Evolutionary conservation across 1,140 invertebrate genomes (phyloP), one percentile per base, ranked within the genome.

Genomic region (Euschistus heros): DNA sequence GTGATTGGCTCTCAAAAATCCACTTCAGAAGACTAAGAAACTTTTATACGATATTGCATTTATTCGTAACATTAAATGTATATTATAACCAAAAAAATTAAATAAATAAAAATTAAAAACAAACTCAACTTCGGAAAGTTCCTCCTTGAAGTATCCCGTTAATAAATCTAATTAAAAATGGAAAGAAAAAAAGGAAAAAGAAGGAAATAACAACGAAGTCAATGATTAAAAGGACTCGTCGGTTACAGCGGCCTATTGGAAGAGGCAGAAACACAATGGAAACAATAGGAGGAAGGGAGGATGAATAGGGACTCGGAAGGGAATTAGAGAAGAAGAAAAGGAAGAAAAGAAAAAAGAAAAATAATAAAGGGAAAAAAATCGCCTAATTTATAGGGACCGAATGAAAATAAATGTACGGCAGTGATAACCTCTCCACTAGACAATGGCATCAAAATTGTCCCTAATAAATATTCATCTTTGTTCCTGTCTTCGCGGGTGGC

Each of bases 161-260:
- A 50, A 50, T 50, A 50, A 50, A 50, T 50, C 47, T 50, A 50
- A 50, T 50, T 50, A 50, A 50, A 50, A 18, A 50, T 37, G 33
- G 33, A 13, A 37, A 37, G 33, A 50, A 50, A 50, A 18, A 47
- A 15, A 47, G 13, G 3, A 47, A 47, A 50, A 22, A 20, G 47
- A 22, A 22, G 47, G 22, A 22, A 50, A 50, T 20, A 50, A 50
- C n/a, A 50, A 50, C n/a, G 22, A 50, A 50, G 22, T 50, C n/a
- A 50, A 50, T 50, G 47, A 50, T 50, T 50, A 50, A 22, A 50
- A 22, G 33, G 33, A 37, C 10, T 50, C n/a, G 47, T 22, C 47
- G 47, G n/a, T 50, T 22, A 20, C 22, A 50, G 47, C n/a, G 47
- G 47, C 47, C n/a, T 20, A 22, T 50, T 22, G 47, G 47, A 50